Evolutionary conservation across 1,140 invertebrate species (phyloP).

Genomic region (Antheraea pernyi): DNA sequence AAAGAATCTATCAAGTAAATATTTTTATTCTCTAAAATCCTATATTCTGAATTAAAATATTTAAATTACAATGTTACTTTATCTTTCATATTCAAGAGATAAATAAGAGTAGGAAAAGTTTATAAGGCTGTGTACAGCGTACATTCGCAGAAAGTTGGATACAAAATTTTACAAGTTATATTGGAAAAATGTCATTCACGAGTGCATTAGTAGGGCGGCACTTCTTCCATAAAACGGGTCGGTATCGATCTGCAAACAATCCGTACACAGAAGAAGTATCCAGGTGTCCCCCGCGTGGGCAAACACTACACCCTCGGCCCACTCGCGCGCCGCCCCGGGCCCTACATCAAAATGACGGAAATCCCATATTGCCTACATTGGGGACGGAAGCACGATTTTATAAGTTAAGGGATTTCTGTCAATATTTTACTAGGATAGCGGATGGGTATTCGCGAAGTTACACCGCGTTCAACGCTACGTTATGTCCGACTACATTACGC

Average conservation of each 20-base stretch:
- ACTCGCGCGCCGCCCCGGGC: slow-evolving; percentile 51
- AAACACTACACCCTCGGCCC: slow-evolving; percentile 40
- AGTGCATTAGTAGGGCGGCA: slow-evolving; percentile 46
- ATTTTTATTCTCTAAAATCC: too few species aligned
- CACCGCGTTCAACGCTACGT: slow-evolving; percentile 20
- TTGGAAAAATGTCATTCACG: slow-evolving; percentile 31
- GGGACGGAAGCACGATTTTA: slow-evolving; percentile 73
- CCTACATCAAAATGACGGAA: slow-evolving; percentile 76
- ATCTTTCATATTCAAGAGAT: too few species aligned
- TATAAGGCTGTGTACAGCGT: background rate
- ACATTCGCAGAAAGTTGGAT: background rate
- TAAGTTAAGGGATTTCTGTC: slow-evolving; percentile 78
- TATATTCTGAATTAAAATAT: too few species aligned
- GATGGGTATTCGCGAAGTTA: slow-evolving; percentile 31
- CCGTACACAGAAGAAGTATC: slow-evolving; percentile 41
- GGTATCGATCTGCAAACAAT: slow-evolving; percentile 71
- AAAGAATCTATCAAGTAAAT: too few species aligned
- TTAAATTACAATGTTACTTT: too few species aligned
- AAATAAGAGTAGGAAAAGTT: background rate
- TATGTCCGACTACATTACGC: slow-evolving; percentile 17
- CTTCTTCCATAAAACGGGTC: slow-evolving; percentile 38
- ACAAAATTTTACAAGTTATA: background rate
- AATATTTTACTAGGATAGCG: slow-evolving; percentile 76
- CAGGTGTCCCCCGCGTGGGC: slow-evolving; percentile 50
- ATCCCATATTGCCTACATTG: slow-evolving; percentile 72